phyloP scores from a whole-genome alignment of 2,888 invertebrate genomes.

The Polyploca ridens region DNA sequence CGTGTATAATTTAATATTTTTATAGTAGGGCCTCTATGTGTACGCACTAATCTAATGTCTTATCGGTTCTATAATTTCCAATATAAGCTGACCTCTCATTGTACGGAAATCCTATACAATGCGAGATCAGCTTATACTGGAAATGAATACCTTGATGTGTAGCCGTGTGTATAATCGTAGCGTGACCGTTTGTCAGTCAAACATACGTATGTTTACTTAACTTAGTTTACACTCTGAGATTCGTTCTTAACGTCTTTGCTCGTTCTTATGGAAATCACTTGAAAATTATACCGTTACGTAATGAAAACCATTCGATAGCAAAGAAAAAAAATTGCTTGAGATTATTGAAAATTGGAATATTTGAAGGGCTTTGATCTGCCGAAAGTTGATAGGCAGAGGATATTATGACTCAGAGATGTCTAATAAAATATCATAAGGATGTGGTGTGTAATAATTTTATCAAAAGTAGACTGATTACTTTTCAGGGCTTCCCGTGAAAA shows the following conservation, averaged over 20 bases:
- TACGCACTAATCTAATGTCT: no score
- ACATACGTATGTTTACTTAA: slow-evolving; percentile 35
- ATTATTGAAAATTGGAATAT: slow-evolving; percentile 54
- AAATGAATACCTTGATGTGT: no score
- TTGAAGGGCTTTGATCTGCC: slow-evolving; percentile 44
- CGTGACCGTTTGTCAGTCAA: background rate
- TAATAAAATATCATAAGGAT: slow-evolving; percentile 14
- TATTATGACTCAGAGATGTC: slow-evolving; percentile 25
- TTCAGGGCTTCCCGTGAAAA: background rate
- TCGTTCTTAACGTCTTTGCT: slow-evolving; percentile 32
- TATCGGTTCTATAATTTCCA: no score
- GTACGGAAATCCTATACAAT: no score
- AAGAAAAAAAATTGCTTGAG: slow-evolving; percentile 39
- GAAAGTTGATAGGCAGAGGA: slow-evolving; percentile 24
- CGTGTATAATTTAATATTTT: no score
- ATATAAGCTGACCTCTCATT: no score
- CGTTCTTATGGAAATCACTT: slow-evolving; percentile 51
- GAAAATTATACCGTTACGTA: slow-evolving; percentile 51
- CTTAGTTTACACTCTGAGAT: slow-evolving; percentile 31
- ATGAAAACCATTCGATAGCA: slow-evolving; percentile 48
- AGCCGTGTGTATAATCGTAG: background rate
- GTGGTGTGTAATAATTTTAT: slow-evolving; percentile 17
- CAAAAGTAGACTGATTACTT: slow-evolving; percentile 13
- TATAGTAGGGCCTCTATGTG: no score
- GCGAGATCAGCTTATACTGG: no score